Evolutionary conservation across 2,888 invertebrate species (phyloP), one percentile per base, ranked within the genome.

Genomic region (Diplolepis rosae): DNA sequence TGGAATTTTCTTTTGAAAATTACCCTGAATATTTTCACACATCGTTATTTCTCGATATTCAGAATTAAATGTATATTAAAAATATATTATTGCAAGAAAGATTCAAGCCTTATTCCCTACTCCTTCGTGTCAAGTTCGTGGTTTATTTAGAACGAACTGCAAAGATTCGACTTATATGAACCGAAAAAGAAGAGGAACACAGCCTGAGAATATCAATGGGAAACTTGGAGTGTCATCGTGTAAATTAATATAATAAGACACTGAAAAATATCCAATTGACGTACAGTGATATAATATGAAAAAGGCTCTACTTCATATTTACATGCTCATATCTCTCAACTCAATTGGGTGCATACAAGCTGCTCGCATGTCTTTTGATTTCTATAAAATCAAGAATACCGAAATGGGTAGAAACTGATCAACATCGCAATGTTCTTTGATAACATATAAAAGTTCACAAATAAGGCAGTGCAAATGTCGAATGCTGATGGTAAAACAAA

Each of bases 401-500:
- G 48, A 48, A 48, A 48, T 48, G 48, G 9, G 22, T 80, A 68
- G 73, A 73, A 74, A 72, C 39, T 70, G 74, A 48, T 28, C n/a
- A n/a, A n/a, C n/a, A n/a, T n/a, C 7, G 28, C 51, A 71, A 24
- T 66, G 66, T 39, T 71, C 66, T 73, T 73, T 69, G 71, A 68
- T 68, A 67, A 69, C 72, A 69, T 66, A 70, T 35, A 42, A 65
- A 39, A 74, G 67, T 73, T 72, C 68, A 66, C 69, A 71, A 77
- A 39, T 24, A 30, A 68, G 51, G 66, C 65, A 51, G 15, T 51
- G 70, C 61, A 66, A 71, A 72, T 73, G 69, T 73, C 73, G 66
- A 75, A 76, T 76, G 75, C 66, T 74, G 72, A 48, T 72, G 66
- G 65, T 54, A 68, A 73, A 68, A 56, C 54, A 50, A 71, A 52